phyloP scores from a whole-genome alignment of 2,888 invertebrate species.

The Dryadula phaetusa region DNA sequence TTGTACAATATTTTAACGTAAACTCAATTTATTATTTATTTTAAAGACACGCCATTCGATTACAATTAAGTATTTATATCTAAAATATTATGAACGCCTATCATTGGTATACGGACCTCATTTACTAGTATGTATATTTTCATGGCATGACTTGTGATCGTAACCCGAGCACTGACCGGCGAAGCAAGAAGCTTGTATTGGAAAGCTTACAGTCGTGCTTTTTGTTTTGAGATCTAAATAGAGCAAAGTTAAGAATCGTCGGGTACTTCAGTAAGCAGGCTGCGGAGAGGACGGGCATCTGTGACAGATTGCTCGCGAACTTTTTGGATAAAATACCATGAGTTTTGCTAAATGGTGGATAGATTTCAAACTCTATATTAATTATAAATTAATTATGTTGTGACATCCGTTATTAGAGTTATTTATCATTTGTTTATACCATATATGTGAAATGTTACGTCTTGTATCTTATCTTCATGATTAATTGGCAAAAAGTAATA shows the following conservation, averaged over 20 bases:
- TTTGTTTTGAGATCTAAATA: constrained; percentile 26
- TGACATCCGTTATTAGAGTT: not conserved
- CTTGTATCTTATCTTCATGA: not conserved
- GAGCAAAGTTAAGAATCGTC: constrained; percentile 32
- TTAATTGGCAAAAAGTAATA: not conserved
- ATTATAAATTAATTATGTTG: not conserved
- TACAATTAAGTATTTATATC: constrained; percentile 13
- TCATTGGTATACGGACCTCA: not conserved
- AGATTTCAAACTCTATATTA: not conserved
- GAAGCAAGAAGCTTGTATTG: constrained; percentile 2
- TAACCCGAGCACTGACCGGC: constrained; percentile 12
- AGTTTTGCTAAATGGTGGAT: constrained; percentile 8
- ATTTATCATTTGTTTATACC: not conserved
- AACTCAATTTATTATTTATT: constrained; percentile 18
- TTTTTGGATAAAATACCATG: constrained; percentile 23
- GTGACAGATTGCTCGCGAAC: constrained; percentile 43
- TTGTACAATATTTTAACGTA: constrained; percentile 3
- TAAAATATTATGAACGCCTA: constrained; percentile 3
- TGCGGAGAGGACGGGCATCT: not conserved
- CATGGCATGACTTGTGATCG: constrained; percentile 17
- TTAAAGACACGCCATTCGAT: not conserved
- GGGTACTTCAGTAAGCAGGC: not conserved
- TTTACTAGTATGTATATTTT: not conserved
- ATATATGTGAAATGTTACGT: not conserved
- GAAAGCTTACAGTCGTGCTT: constrained; percentile 24